Conservation (phyloP, 1,140 invertebrate species). For the Zaprionus capensis region DNA sequence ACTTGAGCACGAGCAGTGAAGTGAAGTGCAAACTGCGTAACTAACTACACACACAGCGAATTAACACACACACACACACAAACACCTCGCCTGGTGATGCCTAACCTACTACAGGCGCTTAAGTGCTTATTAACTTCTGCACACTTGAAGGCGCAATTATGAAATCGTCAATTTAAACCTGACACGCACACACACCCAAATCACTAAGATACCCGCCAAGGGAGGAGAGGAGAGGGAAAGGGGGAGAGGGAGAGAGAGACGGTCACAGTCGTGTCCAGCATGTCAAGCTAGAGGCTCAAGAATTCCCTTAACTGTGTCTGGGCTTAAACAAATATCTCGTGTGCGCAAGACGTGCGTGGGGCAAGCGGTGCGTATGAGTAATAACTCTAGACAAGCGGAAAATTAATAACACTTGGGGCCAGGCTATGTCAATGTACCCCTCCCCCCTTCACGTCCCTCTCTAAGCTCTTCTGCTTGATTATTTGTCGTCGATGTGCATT, state of each 20-base stretch:
- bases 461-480: conserved; percentile 7
- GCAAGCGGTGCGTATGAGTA: conserved; percentile 67
- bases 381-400: conserved; percentile 81
- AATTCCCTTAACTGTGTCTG: conserved; percentile 23
- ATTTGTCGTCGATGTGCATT: conserved; percentile 51
- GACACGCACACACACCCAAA: conserved; percentile 53
- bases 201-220: background rate
- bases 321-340: conserved; percentile 29
- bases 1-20: conserved; percentile 63
- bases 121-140: conserved; percentile 78
- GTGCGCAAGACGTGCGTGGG: conserved; percentile 22
- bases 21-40: conserved; percentile 47
- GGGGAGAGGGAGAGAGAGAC: background rate
- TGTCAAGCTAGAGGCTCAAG: conserved; percentile 13
- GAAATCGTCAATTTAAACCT: conserved; percentile 80
- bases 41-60: conserved; percentile 8
- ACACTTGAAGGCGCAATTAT: conserved; percentile 79
- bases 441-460: background rate
- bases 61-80: conserved; percentile 21
- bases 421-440: conserved; percentile 56
- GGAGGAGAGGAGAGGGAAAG: too few species aligned
- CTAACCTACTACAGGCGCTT: conserved; percentile 44
- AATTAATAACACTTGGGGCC: conserved; percentile 78
- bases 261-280: conserved; percentile 34
- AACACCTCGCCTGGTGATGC: background rate